A percentile compares a stretch with the other conserved stretches of the same genome.
phyloP scores from a whole-genome alignment of 2,888 invertebrate species.

The Acrocyrtus sp. region DNA sequence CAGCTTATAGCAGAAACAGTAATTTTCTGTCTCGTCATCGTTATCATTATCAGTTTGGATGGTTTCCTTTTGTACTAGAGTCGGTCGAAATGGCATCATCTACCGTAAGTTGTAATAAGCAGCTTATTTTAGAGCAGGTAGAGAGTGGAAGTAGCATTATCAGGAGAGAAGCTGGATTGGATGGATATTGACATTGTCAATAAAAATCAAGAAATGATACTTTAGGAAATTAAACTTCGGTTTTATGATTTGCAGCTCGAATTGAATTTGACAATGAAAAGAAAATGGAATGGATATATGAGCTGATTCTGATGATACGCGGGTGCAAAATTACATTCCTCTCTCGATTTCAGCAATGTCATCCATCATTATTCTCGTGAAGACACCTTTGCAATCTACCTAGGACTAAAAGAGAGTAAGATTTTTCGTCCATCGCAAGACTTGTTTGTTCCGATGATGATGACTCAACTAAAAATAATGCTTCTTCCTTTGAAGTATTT shows the following conservation, averaged over 20 bases:
- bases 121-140: no score
- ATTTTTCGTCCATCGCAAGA: no score
- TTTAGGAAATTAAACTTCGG: neutral
- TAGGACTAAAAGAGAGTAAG: neutral
- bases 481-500: neutral
- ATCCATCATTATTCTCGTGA: constrained; percentile 3
- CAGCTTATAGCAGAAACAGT: no score
- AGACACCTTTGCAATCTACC: no score
- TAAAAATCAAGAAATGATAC: neutral
- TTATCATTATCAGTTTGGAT: no score
- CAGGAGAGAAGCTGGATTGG: no score
- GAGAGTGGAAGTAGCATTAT: no score
- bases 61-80: no score
- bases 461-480: constrained; percentile 25
- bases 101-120: no score
- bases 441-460: constrained; percentile 3
- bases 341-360: neutral
- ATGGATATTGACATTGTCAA: no score
- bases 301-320: neutral
- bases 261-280: neutral
- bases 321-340: neutral
- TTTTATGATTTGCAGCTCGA: constrained; percentile 1
- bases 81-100: no score
- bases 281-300: neutral
- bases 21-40: no score